These are phyloP conservation scores for Poeciliopsis turneri DNA, from an alignment of 2,797 vertebrate species.

Conservation along the genomic window DNA sequence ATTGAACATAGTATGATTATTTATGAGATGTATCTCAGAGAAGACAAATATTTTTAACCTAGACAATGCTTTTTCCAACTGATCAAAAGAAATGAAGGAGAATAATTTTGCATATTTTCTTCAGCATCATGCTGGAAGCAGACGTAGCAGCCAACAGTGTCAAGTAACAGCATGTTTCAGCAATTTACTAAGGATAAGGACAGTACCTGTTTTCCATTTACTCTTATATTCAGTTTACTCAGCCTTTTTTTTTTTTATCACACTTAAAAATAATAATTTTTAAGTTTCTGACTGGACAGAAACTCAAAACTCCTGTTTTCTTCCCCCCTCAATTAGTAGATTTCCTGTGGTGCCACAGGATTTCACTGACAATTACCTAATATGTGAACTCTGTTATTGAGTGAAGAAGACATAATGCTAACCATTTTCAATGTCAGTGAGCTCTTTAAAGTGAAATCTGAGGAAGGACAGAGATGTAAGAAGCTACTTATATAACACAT, in stretches of 20 bases:
- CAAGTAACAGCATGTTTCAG: neutral
- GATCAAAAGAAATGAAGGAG: neutral
- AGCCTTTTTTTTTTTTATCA: no score
- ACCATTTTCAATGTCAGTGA: neutral
- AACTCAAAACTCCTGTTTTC: neutral
- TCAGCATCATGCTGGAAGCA: no score
- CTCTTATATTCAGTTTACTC: neutral
- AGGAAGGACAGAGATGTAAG: neutral
- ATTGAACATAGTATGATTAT: conserved; percentile 12
- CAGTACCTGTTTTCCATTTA: neutral
- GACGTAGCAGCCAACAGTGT: neutral
- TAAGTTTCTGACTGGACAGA: neutral
- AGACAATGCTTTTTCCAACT: neutral
- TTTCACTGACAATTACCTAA: neutral
- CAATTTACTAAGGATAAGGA: neutral
- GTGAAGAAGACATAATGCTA: neutral
- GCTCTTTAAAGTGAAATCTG: conserved; percentile 1
- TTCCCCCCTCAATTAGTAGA: neutral
- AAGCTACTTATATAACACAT: neutral
- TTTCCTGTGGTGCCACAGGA: neutral
- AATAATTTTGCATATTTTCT: neutral
- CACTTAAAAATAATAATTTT: no score
- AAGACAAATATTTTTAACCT: neutral
- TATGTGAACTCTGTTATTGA: neutral
- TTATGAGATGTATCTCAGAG: neutral